phyloP scores from a whole-genome alignment of 30 jellyfish, hydroid and myxozoan genomes.

The Hydractinia echinata region DNA sequence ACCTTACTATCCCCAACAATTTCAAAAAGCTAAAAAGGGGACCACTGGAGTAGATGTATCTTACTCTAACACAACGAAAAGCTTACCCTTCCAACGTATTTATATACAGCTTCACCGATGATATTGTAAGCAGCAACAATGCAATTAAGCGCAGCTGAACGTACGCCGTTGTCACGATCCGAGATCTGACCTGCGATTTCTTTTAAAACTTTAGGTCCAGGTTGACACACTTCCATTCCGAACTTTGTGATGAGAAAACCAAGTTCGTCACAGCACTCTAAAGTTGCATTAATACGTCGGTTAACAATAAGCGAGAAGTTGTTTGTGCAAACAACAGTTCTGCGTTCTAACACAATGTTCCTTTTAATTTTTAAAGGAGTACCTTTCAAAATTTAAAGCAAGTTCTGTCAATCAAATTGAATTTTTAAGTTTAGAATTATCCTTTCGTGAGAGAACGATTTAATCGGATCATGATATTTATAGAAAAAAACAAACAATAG shows the following conservation, averaged over 20 bases:
- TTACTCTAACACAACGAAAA: too few species aligned
- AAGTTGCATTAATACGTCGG: neutral
- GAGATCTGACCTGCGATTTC: constrained; percentile 91
- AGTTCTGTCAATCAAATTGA: neutral
- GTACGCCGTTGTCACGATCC: constrained; percentile 94
- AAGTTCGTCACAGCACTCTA: constrained; percentile 85
- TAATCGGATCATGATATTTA: neutral
- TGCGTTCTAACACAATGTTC: too few species aligned
- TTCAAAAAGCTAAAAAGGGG: too few species aligned
- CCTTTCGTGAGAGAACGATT: neutral
- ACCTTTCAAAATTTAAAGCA: too few species aligned
- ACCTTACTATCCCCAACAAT: too few species aligned
- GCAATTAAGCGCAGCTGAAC: constrained; percentile 92
- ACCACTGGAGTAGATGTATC: too few species aligned
- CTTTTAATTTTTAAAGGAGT: too few species aligned
- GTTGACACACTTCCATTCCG: constrained; percentile 89
- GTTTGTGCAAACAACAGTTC: too few species aligned
- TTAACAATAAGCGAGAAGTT: too few species aligned
- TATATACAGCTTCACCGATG: constrained; percentile 81
- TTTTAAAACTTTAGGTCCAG: constrained; percentile 71
- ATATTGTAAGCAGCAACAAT: constrained; percentile 80
- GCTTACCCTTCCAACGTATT: constrained; percentile 81
- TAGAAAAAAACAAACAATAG: neutral
- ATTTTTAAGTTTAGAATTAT: neutral
- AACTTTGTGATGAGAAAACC: constrained; percentile 63